phyloP scores from a whole-genome alignment of 2,888 invertebrate genomes.

The Dilophus febrilis region DNA sequence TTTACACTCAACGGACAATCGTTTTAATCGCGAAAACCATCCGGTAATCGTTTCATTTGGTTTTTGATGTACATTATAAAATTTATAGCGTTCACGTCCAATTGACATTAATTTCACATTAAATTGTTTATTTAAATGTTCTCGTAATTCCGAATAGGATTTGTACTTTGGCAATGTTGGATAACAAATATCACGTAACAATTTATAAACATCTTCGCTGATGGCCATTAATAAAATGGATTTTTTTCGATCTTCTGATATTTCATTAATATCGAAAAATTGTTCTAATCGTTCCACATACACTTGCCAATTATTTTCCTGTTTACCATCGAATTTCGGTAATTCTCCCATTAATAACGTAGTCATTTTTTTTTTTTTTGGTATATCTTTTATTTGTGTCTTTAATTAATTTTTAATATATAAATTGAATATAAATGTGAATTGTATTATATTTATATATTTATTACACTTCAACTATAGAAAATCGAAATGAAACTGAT shows the following conservation, averaged over 20 bases:
- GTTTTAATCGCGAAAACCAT: constrained; percentile 12
- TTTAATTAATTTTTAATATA: too few relatives aligned
- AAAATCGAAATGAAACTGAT: too few relatives aligned
- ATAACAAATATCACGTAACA: constrained; percentile 12
- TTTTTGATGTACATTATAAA: constrained; percentile 12
- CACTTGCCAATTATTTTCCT: constrained; percentile 5
- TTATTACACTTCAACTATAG: too few relatives aligned
- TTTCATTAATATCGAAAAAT: constrained; percentile 10
- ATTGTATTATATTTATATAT: too few relatives aligned
- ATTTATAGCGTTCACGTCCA: constrained; percentile 11
- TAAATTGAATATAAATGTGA: too few relatives aligned
- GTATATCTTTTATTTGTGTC: too few relatives aligned
- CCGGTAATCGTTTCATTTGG: constrained; percentile 9
- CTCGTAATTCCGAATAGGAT: constrained; percentile 10
- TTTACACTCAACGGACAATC: constrained; percentile 12
- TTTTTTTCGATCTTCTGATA: constrained; percentile 9
- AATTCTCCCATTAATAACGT: too few relatives aligned
- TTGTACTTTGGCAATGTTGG: constrained; percentile 13
- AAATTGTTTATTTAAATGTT: constrained; percentile 8
- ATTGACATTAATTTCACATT: constrained; percentile 8
- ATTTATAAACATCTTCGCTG: constrained; percentile 11
- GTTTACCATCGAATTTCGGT: background rate
- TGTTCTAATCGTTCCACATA: constrained; percentile 11
- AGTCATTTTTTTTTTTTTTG: too few relatives aligned
- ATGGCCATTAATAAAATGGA: constrained; percentile 13